phyloP scores from a whole-genome alignment of 2,113 vertebrate species.

The Syngnathus scovelli region DNA sequence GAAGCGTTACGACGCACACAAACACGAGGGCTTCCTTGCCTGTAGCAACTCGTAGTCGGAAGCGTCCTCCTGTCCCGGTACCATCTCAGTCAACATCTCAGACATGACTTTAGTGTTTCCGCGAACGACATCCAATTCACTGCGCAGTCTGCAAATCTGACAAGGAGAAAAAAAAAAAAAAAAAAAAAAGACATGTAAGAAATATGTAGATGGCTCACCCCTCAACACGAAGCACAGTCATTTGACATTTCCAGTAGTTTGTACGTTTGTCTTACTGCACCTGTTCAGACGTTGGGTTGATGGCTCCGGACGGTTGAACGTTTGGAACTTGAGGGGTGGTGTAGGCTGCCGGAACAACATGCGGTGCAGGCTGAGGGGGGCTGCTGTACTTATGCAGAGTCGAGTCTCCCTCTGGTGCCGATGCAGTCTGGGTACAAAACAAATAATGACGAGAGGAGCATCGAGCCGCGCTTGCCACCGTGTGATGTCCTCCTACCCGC shows the following conservation, averaged over 20 bases:
- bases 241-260: too few relatives aligned
- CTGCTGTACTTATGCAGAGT: slow-evolving; percentile 72
- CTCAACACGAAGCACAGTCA: too few relatives aligned
- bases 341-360: slow-evolving; percentile 64
- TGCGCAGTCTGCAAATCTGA: slow-evolving; percentile 90
- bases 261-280: slow-evolving; percentile 49
- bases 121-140: slow-evolving; percentile 91
- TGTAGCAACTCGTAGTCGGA: slow-evolving; percentile 93
- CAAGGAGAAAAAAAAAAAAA: neutral
- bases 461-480: neutral
- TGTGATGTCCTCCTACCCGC: slow-evolving; percentile 71
- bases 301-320: slow-evolving; percentile 77
- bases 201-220: too few relatives aligned
- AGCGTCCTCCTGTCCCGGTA: slow-evolving; percentile 92
- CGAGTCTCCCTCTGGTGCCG: slow-evolving; percentile 86
- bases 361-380: slow-evolving; percentile 69
- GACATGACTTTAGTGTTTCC: slow-evolving; percentile 99
- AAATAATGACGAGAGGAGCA: neutral
- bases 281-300: slow-evolving; percentile 92
- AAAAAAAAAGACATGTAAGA: too few relatives aligned
- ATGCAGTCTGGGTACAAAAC: slow-evolving; percentile 59
- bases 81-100: slow-evolving; percentile 98
- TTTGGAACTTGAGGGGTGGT: slow-evolving; percentile 69
- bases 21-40: slow-evolving; percentile 59
- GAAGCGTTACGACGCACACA: neutral